Evolutionary conservation across 2,797 vertebrate species (phyloP).

Genomic region (Channa striata): DNA sequence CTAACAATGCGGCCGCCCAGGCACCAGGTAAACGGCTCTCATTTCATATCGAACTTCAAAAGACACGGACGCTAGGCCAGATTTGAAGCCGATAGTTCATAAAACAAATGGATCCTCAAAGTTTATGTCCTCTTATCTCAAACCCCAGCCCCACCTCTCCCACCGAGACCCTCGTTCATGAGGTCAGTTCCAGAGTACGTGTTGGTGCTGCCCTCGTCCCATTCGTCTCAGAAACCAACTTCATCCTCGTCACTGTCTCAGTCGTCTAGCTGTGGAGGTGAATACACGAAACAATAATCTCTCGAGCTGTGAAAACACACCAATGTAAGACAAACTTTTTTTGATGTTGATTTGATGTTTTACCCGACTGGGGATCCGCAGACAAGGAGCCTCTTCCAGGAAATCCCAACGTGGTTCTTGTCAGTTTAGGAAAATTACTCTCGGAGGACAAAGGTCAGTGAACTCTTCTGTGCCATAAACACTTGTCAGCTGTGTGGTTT

Average conservation of each 20-base stretch:
- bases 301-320: neutral
- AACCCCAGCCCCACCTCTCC: conserved; percentile 60
- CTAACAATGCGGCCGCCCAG: neutral
- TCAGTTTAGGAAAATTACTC: conserved; percentile 78
- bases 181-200: conserved; percentile 65
- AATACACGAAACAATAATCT: neutral
- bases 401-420: conserved; percentile 82
- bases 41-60: neutral
- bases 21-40: conserved; percentile 39
- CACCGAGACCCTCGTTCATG: conserved; percentile 70
- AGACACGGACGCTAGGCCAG: too few species aligned
- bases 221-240: conserved; percentile 22
- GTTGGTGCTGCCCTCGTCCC: conserved; percentile 42
- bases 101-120: neutral
- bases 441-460: conserved; percentile 74
- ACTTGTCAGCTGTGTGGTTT: conserved; percentile 6
- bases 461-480: conserved; percentile 28
- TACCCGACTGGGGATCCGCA: conserved; percentile 26
- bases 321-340: neutral
- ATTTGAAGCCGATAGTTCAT: neutral
- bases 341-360: neutral
- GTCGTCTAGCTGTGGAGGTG: conserved; percentile 22
- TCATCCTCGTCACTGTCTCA: neutral
- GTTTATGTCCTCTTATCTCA: conserved; percentile 12
- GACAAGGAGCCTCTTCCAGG: conserved; percentile 70